These are phyloP conservation scores for Carcina quercana DNA, from an alignment of 2,888 invertebrate genomes.

Conservation along the genomic window DNA sequence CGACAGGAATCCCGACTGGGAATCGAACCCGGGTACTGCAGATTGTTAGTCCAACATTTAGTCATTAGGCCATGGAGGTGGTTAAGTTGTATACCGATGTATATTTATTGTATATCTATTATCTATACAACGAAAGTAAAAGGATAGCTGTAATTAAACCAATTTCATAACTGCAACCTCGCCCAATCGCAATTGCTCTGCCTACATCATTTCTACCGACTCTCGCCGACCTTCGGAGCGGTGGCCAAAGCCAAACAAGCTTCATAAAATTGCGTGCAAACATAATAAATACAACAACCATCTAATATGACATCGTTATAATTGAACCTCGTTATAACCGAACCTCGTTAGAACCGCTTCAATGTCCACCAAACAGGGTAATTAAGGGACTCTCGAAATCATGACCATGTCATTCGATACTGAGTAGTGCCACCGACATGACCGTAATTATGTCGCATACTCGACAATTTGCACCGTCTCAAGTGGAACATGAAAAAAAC, in stretches of 20 bases:
- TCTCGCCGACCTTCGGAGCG: too few relatives aligned
- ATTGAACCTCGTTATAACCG: too few relatives aligned
- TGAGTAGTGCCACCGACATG: slow-evolving; percentile 22
- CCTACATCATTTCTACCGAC: not conserved
- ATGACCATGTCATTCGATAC: slow-evolving; percentile 28
- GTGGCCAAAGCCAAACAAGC: too few relatives aligned
- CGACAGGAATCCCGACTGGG: too few relatives aligned
- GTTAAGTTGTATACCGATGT: too few relatives aligned
- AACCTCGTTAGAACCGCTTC: too few relatives aligned
- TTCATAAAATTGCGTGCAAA: slow-evolving; percentile 1
- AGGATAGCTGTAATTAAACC: not conserved
- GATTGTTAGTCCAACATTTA: too few relatives aligned
- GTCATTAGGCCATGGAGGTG: too few relatives aligned
- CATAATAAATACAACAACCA: not conserved
- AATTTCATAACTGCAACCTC: not conserved
- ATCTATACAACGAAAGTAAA: too few relatives aligned
- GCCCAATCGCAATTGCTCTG: not conserved
- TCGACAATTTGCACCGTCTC: slow-evolving; percentile 33
- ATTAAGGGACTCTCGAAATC: slow-evolving; percentile 19
- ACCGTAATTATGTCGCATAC: slow-evolving; percentile 35
- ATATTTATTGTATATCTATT: too few relatives aligned
- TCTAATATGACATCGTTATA: slow-evolving; percentile 4
- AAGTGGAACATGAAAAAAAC: slow-evolving; percentile 38
- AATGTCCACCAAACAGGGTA: slow-evolving; percentile 16
- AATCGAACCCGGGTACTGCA: too few relatives aligned